Evolutionary conservation across 2,797 vertebrate species (phyloP).

Genomic region (Bradypodion ventrale): DNA sequence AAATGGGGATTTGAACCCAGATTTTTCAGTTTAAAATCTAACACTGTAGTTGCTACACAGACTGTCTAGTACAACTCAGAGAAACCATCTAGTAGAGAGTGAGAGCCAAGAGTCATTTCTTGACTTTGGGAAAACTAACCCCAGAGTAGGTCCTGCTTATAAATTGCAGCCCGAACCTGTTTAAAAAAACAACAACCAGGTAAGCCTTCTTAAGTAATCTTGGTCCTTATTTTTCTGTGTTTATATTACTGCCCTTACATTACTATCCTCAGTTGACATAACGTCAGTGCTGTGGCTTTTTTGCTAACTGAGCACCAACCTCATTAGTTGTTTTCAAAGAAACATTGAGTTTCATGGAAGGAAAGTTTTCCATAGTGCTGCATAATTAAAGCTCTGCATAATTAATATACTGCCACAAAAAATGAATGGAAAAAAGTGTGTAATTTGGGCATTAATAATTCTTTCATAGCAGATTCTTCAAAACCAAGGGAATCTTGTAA

Average conservation of each 20-base stretch:
- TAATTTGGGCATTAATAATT: background rate
- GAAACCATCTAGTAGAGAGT: background rate
- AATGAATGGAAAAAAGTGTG: conserved; percentile 1
- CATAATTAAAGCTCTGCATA: background rate
- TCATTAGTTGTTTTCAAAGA: conserved; percentile 1
- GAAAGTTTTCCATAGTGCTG: background rate
- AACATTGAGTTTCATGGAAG: background rate
- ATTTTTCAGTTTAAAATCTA: too few species aligned
- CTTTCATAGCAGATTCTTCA: background rate
- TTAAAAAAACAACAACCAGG: background rate
- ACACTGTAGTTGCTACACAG: too few species aligned
- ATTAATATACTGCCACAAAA: background rate
- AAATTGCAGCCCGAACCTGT: background rate
- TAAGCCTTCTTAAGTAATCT: background rate
- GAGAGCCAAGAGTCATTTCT: background rate
- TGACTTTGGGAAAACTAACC: background rate
- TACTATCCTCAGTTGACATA: background rate
- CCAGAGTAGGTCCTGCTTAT: background rate
- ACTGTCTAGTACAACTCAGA: background rate
- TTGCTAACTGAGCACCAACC: background rate
- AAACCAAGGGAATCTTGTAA: background rate
- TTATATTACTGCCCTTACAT: background rate
- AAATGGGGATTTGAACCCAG: too few species aligned
- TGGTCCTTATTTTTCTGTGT: background rate
- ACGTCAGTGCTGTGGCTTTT: background rate